Percentiles rank a stretch among this genome's conserved stretches.
These are phyloP conservation scores for Laticauda laticaudata DNA, from an alignment of 2,113 vertebrate species.

Conservation along the genomic window DNA sequence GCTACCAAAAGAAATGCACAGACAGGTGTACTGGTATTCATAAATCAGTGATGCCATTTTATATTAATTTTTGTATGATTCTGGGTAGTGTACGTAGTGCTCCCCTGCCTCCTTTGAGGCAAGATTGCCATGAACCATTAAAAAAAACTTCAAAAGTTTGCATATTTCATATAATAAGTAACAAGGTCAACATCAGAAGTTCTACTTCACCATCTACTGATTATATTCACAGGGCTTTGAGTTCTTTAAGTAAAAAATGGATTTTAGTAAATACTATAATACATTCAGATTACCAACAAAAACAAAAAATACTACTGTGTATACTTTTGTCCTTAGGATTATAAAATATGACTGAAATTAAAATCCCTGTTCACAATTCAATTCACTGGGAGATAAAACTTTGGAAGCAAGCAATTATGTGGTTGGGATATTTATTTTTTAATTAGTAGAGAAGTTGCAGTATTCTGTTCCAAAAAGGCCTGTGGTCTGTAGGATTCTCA, in stretches of 20 bases:
- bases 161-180: not conserved
- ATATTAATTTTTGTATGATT: not conserved
- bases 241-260: not conserved
- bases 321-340: not conserved
- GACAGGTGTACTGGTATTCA: not conserved
- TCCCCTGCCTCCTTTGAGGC: not conserved
- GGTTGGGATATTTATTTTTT: not conserved
- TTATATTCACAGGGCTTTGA: not conserved
- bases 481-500: not conserved
- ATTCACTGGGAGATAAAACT: not conserved
- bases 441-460: not conserved
- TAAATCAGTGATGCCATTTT: not conserved
- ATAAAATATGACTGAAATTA: not conserved
- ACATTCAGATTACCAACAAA: not conserved
- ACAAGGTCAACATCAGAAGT: not conserved
- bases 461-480: not conserved
- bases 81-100: not conserved
- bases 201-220: not conserved
- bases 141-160: not conserved
- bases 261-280: not conserved
- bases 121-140: not conserved
- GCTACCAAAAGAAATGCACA: not conserved
- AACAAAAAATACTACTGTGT: not conserved
- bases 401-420: not conserved
- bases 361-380: not conserved